A percentile compares a stretch with the other conserved stretches of the same genome.
These are phyloP conservation scores for Aurelia aurita DNA, from an alignment of 30 jellyfish, hydroid and myxozoan species.

Conservation along the genomic window DNA sequence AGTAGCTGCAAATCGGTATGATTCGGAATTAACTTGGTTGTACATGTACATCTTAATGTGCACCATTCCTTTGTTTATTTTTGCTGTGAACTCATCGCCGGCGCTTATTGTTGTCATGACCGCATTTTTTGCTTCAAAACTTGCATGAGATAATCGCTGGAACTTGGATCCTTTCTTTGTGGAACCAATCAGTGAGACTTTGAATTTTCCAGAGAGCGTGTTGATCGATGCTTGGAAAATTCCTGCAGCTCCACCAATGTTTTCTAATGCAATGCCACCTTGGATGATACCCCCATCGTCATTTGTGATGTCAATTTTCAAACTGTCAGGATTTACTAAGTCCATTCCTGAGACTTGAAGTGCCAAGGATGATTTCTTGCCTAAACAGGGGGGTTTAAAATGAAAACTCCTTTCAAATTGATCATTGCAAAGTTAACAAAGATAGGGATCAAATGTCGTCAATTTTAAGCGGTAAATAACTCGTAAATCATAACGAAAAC, in stretches of 20 bases:
- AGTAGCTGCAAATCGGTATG: constrained; percentile 18
- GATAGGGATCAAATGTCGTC: no score
- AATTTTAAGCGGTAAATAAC: no score
- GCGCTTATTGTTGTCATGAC: constrained; percentile 30
- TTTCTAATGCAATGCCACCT: constrained; percentile 1
- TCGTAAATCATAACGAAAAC: no score
- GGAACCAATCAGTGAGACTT: constrained; percentile 36
- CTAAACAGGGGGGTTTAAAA: constrained; percentile 1
- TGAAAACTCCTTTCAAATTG: no score
- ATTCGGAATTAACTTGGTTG: constrained; percentile 36
- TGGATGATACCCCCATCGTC: constrained; percentile 29
- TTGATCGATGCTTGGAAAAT: constrained; percentile 34
- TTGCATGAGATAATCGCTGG: constrained; percentile 69
- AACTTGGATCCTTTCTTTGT: constrained; percentile 58
- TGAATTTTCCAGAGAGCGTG: constrained; percentile 58
- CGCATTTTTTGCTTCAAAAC: constrained; percentile 31
- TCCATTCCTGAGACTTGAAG: constrained; percentile 48
- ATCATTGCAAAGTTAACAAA: no score
- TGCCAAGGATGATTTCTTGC: constrained; percentile 33
- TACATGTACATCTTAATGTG: constrained; percentile 14
- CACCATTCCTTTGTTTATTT: constrained; percentile 8
- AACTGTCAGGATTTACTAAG: constrained; percentile 18
- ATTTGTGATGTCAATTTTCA: constrained; percentile 16
- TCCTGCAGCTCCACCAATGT: constrained; percentile 3
- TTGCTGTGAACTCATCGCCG: constrained; percentile 69